These are phyloP conservation scores for Aphaenogaster ashmeadi DNA, from an alignment of 1,140 invertebrate genomes.

Conservation along the genomic window DNA sequence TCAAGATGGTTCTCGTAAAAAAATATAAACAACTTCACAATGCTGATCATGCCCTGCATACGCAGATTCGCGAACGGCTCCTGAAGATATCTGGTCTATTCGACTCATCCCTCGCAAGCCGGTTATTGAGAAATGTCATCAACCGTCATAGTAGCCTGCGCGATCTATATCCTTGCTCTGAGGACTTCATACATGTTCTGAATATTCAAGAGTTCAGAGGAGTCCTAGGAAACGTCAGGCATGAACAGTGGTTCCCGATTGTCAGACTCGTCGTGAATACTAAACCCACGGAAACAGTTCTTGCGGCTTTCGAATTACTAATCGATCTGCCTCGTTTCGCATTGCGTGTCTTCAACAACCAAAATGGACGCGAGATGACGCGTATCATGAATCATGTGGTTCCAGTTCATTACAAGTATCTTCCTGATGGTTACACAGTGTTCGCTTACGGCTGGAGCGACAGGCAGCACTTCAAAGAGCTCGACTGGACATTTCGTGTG, in stretches of 20 bases:
- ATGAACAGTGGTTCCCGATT: constrained; percentile 72
- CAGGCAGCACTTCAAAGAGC: constrained; percentile 40
- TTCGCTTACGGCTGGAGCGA: constrained; percentile 80
- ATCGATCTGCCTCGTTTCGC: constrained; percentile 71
- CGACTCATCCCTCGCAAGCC: constrained; percentile 43
- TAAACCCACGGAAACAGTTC: constrained; percentile 48
- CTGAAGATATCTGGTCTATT: constrained; percentile 65
- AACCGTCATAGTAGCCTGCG: constrained; percentile 40
- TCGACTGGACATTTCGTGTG: constrained; percentile 79
- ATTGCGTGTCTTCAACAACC: constrained; percentile 82
- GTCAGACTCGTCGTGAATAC: constrained; percentile 65
- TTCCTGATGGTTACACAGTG: constrained; percentile 80
- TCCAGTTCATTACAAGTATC: constrained; percentile 69
- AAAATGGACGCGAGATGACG: constrained; percentile 76
- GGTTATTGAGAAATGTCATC: constrained; percentile 65
- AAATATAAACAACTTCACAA: constrained; percentile 69
- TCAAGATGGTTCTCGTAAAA: constrained; percentile 67
- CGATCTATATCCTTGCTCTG: constrained; percentile 65
- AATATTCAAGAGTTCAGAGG: constrained; percentile 68
- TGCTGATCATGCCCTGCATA: constrained; percentile 57
- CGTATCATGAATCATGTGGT: constrained; percentile 75
- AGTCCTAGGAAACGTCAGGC: constrained; percentile 34
- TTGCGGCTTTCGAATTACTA: constrained; percentile 77
- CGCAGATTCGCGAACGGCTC: constrained; percentile 43
- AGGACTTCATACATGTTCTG: constrained; percentile 72